Evolutionary conservation across 1,140 invertebrate species (phyloP), one percentile per base, ranked within the genome.

Genomic region (Cepaea nemoralis): DNA sequence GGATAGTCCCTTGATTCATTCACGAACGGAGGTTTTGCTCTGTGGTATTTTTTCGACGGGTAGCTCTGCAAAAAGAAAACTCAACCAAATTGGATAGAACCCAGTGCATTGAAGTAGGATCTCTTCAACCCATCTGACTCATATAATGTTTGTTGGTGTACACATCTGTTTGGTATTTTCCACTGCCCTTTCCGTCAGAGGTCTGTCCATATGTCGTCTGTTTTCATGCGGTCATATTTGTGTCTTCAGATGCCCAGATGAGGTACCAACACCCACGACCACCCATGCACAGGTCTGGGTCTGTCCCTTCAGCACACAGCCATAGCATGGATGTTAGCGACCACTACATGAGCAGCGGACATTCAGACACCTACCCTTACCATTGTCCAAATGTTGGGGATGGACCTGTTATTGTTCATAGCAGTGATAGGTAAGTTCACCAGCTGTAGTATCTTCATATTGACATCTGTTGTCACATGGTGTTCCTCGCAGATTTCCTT

Each of bases 261-360:
- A 33, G 31, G 8, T 69, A 69, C 40, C 77, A 67, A 27, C 77
- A 79, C 37, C 77, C 67, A 6, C 35, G 42, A 45, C 77, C 77
- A 69, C 77, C 77, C 33, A 67, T 79, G 66, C 77, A 79, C 48
- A 48, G 78, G 45, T 80, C 78, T 12, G 78, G 78, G n/a, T 80
- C 78, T 22, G 78, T 80, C n/a, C 78, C 78, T 8, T 80, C 78
- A 27, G 78, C 67, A 22, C 78, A 80, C 69, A 80, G 67, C 45
- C 78, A 80, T 39, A 48, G 67, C 16, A 55, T 80, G 78, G 78
- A 80, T 48, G 78, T 37, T 27, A 80, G 67, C 55, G 78, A 80
- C 59, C 78, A 80, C 48, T 80, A 80, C 39, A 73, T 80, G 31
- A 80, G 78, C 33, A 80, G 78, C n/a, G 78, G 78, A 2, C 78